Base-by-base conservation (phyloP, 2,888 invertebrate genomes). In the Drosophila neutralis region DNA sequence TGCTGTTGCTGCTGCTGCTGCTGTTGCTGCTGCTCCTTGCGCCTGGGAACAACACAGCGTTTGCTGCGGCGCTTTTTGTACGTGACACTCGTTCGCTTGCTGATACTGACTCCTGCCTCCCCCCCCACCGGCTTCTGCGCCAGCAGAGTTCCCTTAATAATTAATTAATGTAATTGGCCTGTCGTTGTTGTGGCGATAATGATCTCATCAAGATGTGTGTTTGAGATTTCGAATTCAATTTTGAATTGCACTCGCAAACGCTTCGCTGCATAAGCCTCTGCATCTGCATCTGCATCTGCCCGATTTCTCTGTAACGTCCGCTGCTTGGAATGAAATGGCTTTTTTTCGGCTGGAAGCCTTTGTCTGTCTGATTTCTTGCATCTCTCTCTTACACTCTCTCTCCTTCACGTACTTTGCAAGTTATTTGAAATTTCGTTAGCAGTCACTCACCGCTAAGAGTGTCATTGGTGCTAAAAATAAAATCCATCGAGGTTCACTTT, bases 151-250 rank as follows among this genome's bases (percentile, higher is more conserved):
- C 89, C 88, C 91, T 91, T 92, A 92, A 92, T 92, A 92, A 92
- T 92, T 92, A 92, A 92, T 92, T 92, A 92, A 92, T 92, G 92
- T 92, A 92, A 92, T 92, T 92, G 92, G 92, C 90, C 91, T 92
- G 92, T 92, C 92, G 91, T 92, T 92, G 91, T 90, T 91, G 91
- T 78, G 76, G 78, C 88, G 92, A 92, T 92, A 91, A 89, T 87
- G 88, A 91, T 92, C 92, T 87, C 90, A 90, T 87, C 88, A 81
- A 88, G 87, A 89, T 89, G 78, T 87, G 89, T 87, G 77, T 77
- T 82, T 74, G 71, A 77, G 89, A 87, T 87, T 88, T 84, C 84
- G 81, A 83, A 88, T 88, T 87, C 82, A 88, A 87, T 87, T 87
- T 84, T 82, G 79, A 81, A 87, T 82, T 82, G 83, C 80, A 70